A percentile compares a stretch with the other conserved stretches of the same genome.
phyloP scores from a whole-genome alignment of 1,140 invertebrate species.

The Polypedilum pembai region DNA sequence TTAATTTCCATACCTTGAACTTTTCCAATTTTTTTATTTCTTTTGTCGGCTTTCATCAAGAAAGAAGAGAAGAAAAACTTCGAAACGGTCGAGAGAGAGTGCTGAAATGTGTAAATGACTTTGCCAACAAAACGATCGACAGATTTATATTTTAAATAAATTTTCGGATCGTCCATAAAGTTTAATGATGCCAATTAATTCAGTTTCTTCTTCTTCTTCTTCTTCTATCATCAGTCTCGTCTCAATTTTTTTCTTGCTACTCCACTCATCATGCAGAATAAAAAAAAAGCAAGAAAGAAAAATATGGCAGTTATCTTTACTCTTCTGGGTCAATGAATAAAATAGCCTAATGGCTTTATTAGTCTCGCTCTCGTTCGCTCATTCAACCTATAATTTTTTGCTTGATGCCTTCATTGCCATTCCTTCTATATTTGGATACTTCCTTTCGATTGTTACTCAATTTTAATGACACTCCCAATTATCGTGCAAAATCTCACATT shows the following conservation, averaged over 20 bases:
- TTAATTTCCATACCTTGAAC: too few species aligned
- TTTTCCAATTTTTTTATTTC: background rate
- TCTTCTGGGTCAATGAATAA: background rate
- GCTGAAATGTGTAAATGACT: background rate
- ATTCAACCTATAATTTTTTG: background rate
- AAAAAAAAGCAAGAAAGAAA: background rate
- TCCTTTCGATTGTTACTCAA: background rate
- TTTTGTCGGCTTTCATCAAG: background rate
- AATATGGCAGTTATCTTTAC: background rate
- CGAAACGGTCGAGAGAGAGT: background rate
- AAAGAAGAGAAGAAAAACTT: too few species aligned
- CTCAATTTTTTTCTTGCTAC: background rate
- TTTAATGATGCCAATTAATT: conserved; percentile 19
- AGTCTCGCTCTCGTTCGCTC: background rate
- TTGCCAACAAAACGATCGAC: conserved; percentile 1
- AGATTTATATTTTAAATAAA: background rate
- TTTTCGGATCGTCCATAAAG: background rate
- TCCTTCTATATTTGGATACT: background rate
- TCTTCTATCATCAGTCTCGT: background rate
- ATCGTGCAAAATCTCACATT: too few species aligned
- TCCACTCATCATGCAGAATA: background rate
- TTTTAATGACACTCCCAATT: conserved; percentile 8
- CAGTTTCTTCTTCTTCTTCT: background rate
- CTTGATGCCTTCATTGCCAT: background rate
- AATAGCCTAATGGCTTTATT: conserved; percentile 13